These are phyloP conservation scores for Trypoxylus dichotomus DNA, from an alignment of 1,140 invertebrate species.

Conservation along the genomic window DNA sequence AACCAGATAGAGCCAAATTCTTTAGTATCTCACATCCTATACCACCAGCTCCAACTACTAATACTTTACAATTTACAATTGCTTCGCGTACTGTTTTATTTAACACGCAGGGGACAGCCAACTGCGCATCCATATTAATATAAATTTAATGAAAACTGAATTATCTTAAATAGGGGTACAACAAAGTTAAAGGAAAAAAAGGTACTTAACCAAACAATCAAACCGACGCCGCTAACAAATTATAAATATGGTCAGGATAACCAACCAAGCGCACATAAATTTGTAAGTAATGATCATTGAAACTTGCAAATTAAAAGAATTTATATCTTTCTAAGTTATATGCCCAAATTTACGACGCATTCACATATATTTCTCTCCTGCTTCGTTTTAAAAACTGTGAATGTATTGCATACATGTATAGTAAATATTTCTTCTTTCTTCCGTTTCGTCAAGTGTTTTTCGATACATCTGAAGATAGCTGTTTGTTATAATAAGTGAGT, in stretches of 20 bases:
- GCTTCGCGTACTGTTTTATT: conserved; percentile 35
- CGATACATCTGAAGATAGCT: no score
- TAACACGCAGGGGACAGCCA: conserved; percentile 31
- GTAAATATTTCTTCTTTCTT: no score
- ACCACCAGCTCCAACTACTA: conserved; percentile 97
- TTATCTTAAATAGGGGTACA: not conserved
- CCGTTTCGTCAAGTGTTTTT: no score
- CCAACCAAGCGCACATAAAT: not conserved
- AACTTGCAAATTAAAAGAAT: not conserved
- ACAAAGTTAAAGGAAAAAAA: not conserved
- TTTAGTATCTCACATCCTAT: conserved; percentile 99
- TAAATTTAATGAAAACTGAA: not conserved
- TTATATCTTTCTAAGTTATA: no score
- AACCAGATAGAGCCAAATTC: conserved; percentile 94
- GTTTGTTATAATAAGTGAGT: no score
- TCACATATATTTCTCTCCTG: no score
- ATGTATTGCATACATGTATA: no score
- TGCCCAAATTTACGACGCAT: no score
- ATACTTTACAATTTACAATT: conserved; percentile 48
- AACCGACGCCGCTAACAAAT: not conserved
- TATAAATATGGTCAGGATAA: not conserved
- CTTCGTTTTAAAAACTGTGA: no score
- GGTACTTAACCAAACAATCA: conserved; percentile 6
- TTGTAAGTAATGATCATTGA: not conserved
- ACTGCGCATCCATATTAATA: conserved; percentile 28